Conservation (phyloP, 2,113 vertebrate genomes). For the Gadus chalcogrammus region DNA sequence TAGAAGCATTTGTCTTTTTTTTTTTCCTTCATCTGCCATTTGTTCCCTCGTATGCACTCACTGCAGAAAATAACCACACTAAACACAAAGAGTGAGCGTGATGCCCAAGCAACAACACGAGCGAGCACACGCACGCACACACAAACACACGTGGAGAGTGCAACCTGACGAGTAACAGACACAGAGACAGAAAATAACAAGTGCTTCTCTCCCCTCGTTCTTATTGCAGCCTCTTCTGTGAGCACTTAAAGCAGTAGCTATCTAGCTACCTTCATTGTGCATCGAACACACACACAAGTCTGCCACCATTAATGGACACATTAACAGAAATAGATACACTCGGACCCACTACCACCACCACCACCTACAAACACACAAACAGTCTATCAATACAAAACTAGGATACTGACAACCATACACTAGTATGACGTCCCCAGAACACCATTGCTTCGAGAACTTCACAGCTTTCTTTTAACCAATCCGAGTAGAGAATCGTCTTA, state of each 20-base stretch:
- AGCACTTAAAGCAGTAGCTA: too few relatives aligned
- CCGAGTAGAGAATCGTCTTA: constrained; percentile 14
- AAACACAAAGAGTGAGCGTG: neutral
- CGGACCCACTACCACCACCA: neutral
- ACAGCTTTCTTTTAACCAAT: constrained; percentile 18
- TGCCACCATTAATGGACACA: neutral
- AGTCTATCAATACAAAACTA: neutral
- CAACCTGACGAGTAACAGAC: neutral
- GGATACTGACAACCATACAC: neutral
- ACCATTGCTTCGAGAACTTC: neutral
- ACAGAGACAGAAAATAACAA: neutral
- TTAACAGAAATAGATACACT: neutral
- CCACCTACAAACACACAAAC: constrained; percentile 13
- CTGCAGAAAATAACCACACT: too few relatives aligned
- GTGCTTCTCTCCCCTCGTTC: neutral
- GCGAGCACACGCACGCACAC: neutral
- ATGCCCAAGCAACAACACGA: neutral
- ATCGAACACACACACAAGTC: neutral
- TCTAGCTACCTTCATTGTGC: too few relatives aligned
- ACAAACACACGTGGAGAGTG: neutral
- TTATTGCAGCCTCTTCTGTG: neutral
- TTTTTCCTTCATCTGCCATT: too few relatives aligned
- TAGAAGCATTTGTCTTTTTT: too few relatives aligned
- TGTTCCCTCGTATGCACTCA: too few relatives aligned
- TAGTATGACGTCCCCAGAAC: neutral